Percentiles rank a stretch among this genome's conserved stretches.
These are phyloP conservation scores for Oenanthe oenanthe DNA, from an alignment of 2,113 vertebrate species.

Conservation along the genomic window DNA sequence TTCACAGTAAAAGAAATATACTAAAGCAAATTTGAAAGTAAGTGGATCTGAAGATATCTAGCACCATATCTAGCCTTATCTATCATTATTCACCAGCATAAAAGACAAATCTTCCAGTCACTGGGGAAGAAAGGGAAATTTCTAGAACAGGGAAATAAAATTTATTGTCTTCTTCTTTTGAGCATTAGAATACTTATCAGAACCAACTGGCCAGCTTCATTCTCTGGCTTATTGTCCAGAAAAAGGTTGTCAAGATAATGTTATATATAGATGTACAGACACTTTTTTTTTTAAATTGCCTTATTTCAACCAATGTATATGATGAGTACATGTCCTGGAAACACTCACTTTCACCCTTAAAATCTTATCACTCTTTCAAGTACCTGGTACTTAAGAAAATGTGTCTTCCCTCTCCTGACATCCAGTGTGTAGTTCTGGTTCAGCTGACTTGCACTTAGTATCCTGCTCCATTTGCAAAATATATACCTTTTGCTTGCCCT, in stretches of 20 bases:
- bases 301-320: background rate
- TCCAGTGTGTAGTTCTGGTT: background rate
- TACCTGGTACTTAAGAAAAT: background rate
- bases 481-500: background rate
- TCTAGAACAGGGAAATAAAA: background rate
- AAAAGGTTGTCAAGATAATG: background rate
- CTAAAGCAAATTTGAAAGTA: background rate
- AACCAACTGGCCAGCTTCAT: background rate
- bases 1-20: background rate
- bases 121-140: background rate
- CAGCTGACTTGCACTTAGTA: background rate
- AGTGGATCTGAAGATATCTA: background rate
- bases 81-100: background rate
- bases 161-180: background rate
- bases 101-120: background rate
- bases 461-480: background rate
- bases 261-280: background rate
- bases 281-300: background rate
- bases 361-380: constrained; percentile 23
- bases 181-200: background rate
- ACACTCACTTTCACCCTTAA: constrained; percentile 28
- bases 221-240: background rate
- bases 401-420: background rate
- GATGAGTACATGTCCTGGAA: background rate
- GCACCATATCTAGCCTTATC: background rate